Base-by-base conservation (phyloP, 2,888 invertebrate species). In the Parapristionchus giblindavisi region DNA sequence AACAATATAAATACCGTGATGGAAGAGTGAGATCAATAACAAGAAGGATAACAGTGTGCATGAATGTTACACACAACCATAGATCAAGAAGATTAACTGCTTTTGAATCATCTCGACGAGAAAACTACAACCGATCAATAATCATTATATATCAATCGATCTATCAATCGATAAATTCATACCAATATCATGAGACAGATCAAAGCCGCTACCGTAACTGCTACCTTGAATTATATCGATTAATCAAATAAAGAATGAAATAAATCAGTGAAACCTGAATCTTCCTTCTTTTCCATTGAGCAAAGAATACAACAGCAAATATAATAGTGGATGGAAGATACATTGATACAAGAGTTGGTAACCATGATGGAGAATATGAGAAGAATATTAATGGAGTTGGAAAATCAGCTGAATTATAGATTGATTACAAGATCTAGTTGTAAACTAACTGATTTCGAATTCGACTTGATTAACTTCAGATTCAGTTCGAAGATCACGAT, bases 301-400 rank as follows among this genome's bases (percentile, higher is more conserved):
- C 73, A 38, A 84, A 81, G 52, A 83, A 74, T 32, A 76, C 85
- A 21, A 84, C 78, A n/a, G 82, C 77, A 38, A 87, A 78, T 17
- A 87, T 78, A 36, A 87, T 76, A 52, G 87, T 75, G 11, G 84
- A 81, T 5, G 87, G 87, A 8, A 87, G 77, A 61, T 80, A 87
- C 17, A 79, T 77, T 48, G 80, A 80, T 24, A 85, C 77, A 29
- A 87, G 76, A 17, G 83, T 79, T 24, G 81, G 77, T 1, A 80
- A 81, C 85, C 85, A 85, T 40, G 80, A 80, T 51, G 81, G 78
- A 56, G 60, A 66, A 78, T 77, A 86, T 0, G 71, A 66, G 66
- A 85, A 80, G 21, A 77, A 66, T 24, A 85, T 43, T 3, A 65
- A 52, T 38, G 83, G 80, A 14, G 75, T 73, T 0, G 85, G 85